Evolutionary conservation across 1,140 invertebrate genomes (phyloP).

Genomic region (Drosophila teissieri): DNA sequence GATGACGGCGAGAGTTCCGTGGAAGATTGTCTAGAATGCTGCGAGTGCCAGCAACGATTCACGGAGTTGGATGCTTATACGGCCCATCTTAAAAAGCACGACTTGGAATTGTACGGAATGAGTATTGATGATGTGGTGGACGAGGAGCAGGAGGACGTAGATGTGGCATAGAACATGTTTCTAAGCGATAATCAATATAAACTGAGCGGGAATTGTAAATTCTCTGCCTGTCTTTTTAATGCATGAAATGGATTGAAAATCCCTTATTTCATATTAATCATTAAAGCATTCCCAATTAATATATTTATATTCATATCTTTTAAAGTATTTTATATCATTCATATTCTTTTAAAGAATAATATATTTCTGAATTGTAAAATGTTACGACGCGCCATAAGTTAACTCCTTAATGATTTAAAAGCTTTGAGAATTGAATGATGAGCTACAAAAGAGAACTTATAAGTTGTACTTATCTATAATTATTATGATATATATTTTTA

Average conservation of each 20-base stretch:
- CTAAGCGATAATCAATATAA: neutral
- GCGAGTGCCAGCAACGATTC: slow-evolving; percentile 71
- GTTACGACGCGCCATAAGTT: neutral
- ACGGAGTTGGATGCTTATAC: slow-evolving; percentile 74
- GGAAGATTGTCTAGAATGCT: slow-evolving; percentile 76
- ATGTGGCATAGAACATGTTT: slow-evolving; percentile 49
- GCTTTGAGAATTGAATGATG: slow-evolving; percentile 9
- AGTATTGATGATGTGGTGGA: slow-evolving; percentile 61
- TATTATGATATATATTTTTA: slow-evolving; percentile 36
- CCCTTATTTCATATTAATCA: too few relatives aligned
- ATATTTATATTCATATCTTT: too few relatives aligned
- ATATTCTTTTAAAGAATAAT: too few relatives aligned
- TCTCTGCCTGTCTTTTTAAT: neutral
- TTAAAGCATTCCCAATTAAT: neutral
- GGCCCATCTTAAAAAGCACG: slow-evolving; percentile 72
- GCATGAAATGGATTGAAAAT: too few relatives aligned
- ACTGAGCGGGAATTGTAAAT: neutral
- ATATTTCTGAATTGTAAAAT: neutral
- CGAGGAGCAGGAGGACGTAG: slow-evolving; percentile 65
- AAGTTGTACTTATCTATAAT: slow-evolving; percentile 35
- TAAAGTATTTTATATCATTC: too few relatives aligned
- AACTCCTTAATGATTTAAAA: neutral
- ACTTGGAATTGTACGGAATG: slow-evolving; percentile 66
- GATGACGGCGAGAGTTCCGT: slow-evolving; percentile 64
- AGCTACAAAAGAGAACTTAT: neutral